Evolutionary conservation across 2,888 invertebrate genomes (phyloP), one percentile per base, ranked within the genome.

Genomic region (Tenthredo livida): DNA sequence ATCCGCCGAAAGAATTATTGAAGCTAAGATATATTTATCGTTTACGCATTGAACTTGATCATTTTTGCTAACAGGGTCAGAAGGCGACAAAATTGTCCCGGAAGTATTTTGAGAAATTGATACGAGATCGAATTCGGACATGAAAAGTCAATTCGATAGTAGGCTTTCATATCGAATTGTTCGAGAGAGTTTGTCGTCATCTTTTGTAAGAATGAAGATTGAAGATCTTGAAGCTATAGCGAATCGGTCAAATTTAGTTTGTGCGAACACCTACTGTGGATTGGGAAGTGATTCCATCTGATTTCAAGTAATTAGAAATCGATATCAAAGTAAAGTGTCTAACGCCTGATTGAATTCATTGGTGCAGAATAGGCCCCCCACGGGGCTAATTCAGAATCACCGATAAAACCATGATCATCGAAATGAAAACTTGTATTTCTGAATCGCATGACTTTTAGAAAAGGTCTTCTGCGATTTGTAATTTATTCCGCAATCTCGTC

Each of bases 291-390:
- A 50, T 54, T n/a, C n/a, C 0, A n/a, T 54, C 54, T n/a, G 54
- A 54, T 54, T 54, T 54, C n/a, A n/a, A n/a, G 54, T n/a, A n/a
- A 54, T n/a, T 54, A 54, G 54, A 54, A 54, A 54, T 54, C 54
- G 54, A 54, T 54, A n/a, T 54, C 54, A 1, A n/a, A 54, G 7
- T 54, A 0, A 54, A 54, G 54, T n/a, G n/a, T 17, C 50, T 50
- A 1, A 50, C n/a, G 50, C n/a, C 50, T 50, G 17, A 17, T 17
- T 50, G 50, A 50, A 50, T 50, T 50, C 17, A 50, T n/a, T 6
- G 6, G 50, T n/a, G 17, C n/a, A 50, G 2, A 2, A 50, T n/a
- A 54, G n/a, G 54, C 17, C 54, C n/a, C n/a, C n/a, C n/a, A 7
- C n/a, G 6, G n/a, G n/a, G 6, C n/a, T n/a, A 7, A 54, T 54